Evolutionary conservation across 2,797 vertebrate genomes (phyloP), one percentile per base, ranked within the genome.

Genomic region (Ceyx erithaca): DNA sequence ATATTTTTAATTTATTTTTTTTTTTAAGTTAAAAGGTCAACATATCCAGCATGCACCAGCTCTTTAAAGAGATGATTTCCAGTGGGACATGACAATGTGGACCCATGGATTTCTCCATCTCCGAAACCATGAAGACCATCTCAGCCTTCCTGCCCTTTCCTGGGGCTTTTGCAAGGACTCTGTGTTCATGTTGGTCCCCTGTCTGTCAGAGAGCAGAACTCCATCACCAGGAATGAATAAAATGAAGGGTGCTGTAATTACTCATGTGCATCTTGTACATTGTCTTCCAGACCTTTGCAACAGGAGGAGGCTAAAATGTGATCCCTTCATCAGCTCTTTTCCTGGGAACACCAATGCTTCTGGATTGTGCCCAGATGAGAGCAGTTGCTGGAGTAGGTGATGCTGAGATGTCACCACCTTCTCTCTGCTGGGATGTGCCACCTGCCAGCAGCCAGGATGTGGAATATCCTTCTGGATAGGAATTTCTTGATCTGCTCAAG

Each of bases 41-140:
- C 5, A 9, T 4, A 23, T 28, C 26, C 3, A 0, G 12, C 55
- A 63, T 31, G 40, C 45, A 40, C 18, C 72, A 82, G 26, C 64
- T 62, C 33, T 55, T 40, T 1, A 3, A 43, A 57, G 52, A 89
- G 41, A 30, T 3, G 26, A 2, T 54, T 71, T 66, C 41, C 37
- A 54, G 25, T 7, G 63, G 35, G 52, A 21, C 3, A 4, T 69
- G 59, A 20, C 8, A 14, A 5, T 3, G 41, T 7, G 33, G 30
- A 23, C 26, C 2, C 6, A 1, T 3, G 59, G 25, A 8, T 58
- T 31, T 46, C 57, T 37, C 19, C 6, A 4, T 10, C 22, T 59
- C 52, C 0, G 0, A 48, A 55, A 8, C 40, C 35, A 18, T 3
- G 3, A 57, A 21, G 68, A 7, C 63, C 30, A 26, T 12, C 26